Conservation (phyloP, 1,140 invertebrate genomes). For the Hypothenemus hampei region DNA sequence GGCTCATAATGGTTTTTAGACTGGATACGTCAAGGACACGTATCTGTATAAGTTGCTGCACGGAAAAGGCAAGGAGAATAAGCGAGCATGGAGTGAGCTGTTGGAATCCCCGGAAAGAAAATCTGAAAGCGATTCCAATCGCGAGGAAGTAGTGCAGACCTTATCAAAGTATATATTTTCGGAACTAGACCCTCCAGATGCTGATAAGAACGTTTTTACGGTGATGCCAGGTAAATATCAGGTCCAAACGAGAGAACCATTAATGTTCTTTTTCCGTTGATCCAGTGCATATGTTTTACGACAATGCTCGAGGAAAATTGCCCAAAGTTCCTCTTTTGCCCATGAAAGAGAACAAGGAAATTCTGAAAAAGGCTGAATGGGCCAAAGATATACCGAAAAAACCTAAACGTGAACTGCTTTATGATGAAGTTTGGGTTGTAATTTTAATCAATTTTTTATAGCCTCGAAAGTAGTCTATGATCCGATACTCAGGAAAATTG, state of each 20-base stretch:
- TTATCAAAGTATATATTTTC: constrained; percentile 22
- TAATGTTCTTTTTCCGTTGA: neutral
- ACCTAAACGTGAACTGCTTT: constrained; percentile 17
- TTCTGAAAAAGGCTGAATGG: constrained; percentile 11
- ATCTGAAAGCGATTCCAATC: neutral
- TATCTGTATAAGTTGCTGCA: constrained; percentile 22
- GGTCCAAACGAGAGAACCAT: neutral
- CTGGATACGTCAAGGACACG: neutral
- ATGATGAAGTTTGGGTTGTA: neutral
- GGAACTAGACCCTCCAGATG: neutral
- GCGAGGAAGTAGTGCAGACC: neutral
- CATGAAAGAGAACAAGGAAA: constrained; percentile 21
- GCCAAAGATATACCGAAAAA: neutral
- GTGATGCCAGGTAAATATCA: constrained; percentile 17
- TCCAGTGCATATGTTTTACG: constrained; percentile 19
- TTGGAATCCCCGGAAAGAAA: neutral
- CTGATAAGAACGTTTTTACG: constrained; percentile 4
- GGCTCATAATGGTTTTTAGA: neutral
- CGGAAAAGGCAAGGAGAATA: constrained; percentile 13
- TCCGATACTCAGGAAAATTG: constrained; percentile 16
- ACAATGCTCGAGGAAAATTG: neutral
- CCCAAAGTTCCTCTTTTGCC: constrained; percentile 14
- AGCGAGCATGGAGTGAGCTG: constrained; percentile 1
- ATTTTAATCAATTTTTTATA: neutral
- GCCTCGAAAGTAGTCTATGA: constrained; percentile 22